Evolutionary conservation across 2,888 invertebrate species (phyloP).

Genomic region (Lasiommata megera): DNA sequence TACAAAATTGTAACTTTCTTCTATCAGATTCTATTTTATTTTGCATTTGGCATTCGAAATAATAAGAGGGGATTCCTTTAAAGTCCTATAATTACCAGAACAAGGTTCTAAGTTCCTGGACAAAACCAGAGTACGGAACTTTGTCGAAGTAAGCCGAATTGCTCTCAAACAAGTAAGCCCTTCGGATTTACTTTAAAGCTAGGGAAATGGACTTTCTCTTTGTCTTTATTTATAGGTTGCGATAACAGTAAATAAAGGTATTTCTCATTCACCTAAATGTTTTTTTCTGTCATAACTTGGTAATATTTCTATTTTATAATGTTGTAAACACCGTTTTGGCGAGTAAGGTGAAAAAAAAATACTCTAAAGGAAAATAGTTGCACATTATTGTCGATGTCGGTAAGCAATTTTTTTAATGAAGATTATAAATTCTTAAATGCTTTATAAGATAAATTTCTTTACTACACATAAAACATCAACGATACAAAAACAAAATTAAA

Average conservation of each 20-base stretch:
- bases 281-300: not conserved
- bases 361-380: too few relatives aligned
- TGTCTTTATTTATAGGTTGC: not conserved
- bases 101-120: not conserved
- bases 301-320: too few relatives aligned
- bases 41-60: slow-evolving; percentile 1
- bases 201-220: not conserved
- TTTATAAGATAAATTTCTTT: too few relatives aligned
- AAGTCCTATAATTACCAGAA: not conserved
- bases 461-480: too few relatives aligned
- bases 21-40: not conserved
- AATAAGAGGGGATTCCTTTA: not conserved
- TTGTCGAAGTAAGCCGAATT: not conserved
- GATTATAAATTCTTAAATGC: too few relatives aligned
- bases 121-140: not conserved
- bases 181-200: slow-evolving; percentile 3
- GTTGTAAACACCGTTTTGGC: too few relatives aligned
- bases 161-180: slow-evolving; percentile 4
- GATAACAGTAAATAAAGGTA: not conserved
- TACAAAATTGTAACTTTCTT: too few relatives aligned
- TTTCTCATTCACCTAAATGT: too few relatives aligned
- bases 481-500: too few relatives aligned
- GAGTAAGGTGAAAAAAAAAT: too few relatives aligned
- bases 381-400: too few relatives aligned
- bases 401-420: too few relatives aligned